Evolutionary conservation across 30 jellyfish, hydroid and myxozoan species (phyloP).

Genomic region (Pelagia noctiluca): DNA sequence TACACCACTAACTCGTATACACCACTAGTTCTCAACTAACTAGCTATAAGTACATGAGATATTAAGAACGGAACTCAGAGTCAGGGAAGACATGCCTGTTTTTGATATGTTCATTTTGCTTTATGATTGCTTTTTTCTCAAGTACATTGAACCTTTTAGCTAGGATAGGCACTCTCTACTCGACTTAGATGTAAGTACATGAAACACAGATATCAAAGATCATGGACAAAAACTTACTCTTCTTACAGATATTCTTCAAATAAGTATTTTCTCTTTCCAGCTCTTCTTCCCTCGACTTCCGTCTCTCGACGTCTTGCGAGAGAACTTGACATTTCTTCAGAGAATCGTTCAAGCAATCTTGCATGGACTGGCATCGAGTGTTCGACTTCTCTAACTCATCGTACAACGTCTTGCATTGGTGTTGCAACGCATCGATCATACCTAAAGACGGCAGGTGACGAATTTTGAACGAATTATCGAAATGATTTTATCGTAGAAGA

Average conservation of each 20-base stretch:
- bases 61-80: too few relatives aligned
- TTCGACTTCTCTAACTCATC: conserved; percentile 83
- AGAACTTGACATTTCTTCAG: conserved; percentile 51
- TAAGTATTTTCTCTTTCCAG: conserved; percentile 82
- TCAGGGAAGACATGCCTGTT: too few relatives aligned
- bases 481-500: too few relatives aligned
- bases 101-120: too few relatives aligned
- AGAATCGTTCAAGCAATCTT: conserved; percentile 45
- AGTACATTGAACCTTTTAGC: too few relatives aligned
- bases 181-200: background rate
- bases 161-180: too few relatives aligned
- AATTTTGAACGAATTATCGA: too few relatives aligned
- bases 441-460: too few relatives aligned
- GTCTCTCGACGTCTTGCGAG: conserved; percentile 36
- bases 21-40: too few relatives aligned
- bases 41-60: too few relatives aligned
- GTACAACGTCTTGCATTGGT: conserved; percentile 88
- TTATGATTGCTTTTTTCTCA: too few relatives aligned
- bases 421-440: conserved; percentile 94
- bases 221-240: conserved; percentile 35
- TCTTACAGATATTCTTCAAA: conserved; percentile 30
- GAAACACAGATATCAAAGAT: background rate
- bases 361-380: conserved; percentile 60
- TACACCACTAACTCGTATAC: too few relatives aligned
- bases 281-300: conserved; percentile 73